Percentiles rank a stretch among this genome's conserved stretches.
These are phyloP conservation scores for Sepiola atlantica DNA, from an alignment of 2,888 invertebrate genomes.

Conservation along the genomic window DNA sequence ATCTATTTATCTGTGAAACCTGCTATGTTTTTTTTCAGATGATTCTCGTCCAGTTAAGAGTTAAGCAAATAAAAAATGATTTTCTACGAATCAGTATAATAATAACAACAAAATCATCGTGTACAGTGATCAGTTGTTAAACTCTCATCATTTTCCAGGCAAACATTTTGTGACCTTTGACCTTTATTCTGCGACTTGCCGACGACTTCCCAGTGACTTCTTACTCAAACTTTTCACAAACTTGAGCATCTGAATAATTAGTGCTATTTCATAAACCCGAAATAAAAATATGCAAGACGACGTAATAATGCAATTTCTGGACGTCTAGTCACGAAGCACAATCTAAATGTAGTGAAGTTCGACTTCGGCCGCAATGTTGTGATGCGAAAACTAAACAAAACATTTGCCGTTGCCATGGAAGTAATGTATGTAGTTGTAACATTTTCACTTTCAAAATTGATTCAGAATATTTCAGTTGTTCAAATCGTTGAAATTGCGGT, in stretches of 20 bases:
- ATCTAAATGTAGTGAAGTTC: background rate
- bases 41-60: no score
- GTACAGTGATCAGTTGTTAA: no score
- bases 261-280: background rate
- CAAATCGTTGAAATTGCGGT: background rate
- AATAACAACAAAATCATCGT: no score
- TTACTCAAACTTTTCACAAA: constrained; percentile 34
- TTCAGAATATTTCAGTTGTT: background rate
- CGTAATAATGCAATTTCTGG: background rate
- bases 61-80: no score
- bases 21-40: no score
- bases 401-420: background rate
- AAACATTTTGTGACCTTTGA: background rate
- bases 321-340: background rate
- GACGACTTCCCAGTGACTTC: background rate
- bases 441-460: background rate
- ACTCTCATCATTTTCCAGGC: constrained; percentile 4
- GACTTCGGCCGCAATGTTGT: background rate
- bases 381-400: background rate
- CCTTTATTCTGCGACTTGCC: background rate
- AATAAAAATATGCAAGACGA: background rate
- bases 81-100: no score
- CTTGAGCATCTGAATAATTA: background rate
- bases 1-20: no score
- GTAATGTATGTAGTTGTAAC: background rate